Conservation (phyloP, 1,140 invertebrate genomes). For the Apis florea region DNA sequence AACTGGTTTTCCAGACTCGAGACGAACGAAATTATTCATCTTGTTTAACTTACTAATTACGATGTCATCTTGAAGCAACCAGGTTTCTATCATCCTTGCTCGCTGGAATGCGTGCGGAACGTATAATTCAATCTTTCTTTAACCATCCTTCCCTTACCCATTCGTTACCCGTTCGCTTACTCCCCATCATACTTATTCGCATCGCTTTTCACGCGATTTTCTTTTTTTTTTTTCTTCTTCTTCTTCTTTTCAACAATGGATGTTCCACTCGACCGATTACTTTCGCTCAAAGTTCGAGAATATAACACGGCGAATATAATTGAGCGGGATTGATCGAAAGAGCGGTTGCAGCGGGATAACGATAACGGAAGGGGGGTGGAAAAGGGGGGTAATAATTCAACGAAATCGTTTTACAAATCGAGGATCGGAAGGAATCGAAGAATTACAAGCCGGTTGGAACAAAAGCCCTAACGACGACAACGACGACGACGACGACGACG, state of each 20-base stretch:
- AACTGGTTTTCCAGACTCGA: slow-evolving; percentile 25
- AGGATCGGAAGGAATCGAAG: slow-evolving; percentile 27
- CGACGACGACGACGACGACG: slow-evolving; percentile 56
- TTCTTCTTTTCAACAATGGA: too few species aligned
- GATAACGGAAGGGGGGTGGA: neutral
- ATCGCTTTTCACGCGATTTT: neutral
- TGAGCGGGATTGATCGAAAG: too few species aligned
- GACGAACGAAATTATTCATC: slow-evolving; percentile 48
- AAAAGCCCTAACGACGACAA: slow-evolving; percentile 54
- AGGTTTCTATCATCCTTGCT: neutral
- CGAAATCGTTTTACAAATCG: slow-evolving; percentile 20
- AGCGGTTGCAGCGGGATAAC: neutral
- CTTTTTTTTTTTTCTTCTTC: too few species aligned
- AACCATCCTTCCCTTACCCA: neutral
- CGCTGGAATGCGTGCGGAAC: neutral
- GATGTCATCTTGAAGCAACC: slow-evolving; percentile 15
- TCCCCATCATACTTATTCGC: neutral
- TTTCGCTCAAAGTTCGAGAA: too few species aligned
- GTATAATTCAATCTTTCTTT: slow-evolving; percentile 1
- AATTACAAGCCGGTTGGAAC: slow-evolving; percentile 38
- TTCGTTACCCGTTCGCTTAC: neutral
- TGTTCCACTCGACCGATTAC: too few species aligned
- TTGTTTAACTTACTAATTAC: slow-evolving; percentile 51
- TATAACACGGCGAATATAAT: too few species aligned
- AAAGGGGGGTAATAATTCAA: neutral